Evolutionary conservation across 2,797 vertebrate species (phyloP), one percentile per base, ranked within the genome.

Genomic region (Orientallactaga sibirica): DNA sequence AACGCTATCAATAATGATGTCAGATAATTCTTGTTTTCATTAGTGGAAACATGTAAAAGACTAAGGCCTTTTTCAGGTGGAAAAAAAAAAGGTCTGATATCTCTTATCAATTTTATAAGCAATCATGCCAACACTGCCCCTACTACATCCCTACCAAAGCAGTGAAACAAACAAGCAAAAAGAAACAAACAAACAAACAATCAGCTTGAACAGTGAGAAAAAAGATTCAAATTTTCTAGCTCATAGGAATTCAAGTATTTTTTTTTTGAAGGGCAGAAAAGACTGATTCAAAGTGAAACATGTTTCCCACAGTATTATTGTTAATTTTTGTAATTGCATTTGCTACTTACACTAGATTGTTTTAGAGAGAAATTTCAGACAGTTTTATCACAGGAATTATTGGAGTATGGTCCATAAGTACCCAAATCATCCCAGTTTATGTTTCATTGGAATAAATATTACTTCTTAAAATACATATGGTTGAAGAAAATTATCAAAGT

Each of bases 261-360:
- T 15, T 67, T 86, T 73, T 66, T 80, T 83, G 25, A 37, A 91
- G 19, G 11, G 15, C 7, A 68, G 25, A 67, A 19, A 96, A 10
- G 24, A 71, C 86, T 78, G 52, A 85, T n/a, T 96, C 64, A 78
- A 84, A 91, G 68, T 78, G 55, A 91, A 93, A 77, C 41, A 92
- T 64, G 19, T 75, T 79, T 80, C 62, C 58, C n/a, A 29, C 2
- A 15, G 33, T 27, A 90, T 90, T 64, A 58, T 41, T 88, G 20
- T 41, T 88, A 37, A 20, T 66, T 67, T 19, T 86, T 75, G 41
- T 84, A 48, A n/a, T 66, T 58, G n/a, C 9, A 55, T 82, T 48
- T 48, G 48, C 48, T 48, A 48, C 18, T 85, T 94, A 94, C 82
- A 90, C 11, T 41, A 62, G 25, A 48, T 48, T 10, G 10, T 48